Conservation (phyloP, 1,140 invertebrate species). For the Pollicipes pollicipes region DNA sequence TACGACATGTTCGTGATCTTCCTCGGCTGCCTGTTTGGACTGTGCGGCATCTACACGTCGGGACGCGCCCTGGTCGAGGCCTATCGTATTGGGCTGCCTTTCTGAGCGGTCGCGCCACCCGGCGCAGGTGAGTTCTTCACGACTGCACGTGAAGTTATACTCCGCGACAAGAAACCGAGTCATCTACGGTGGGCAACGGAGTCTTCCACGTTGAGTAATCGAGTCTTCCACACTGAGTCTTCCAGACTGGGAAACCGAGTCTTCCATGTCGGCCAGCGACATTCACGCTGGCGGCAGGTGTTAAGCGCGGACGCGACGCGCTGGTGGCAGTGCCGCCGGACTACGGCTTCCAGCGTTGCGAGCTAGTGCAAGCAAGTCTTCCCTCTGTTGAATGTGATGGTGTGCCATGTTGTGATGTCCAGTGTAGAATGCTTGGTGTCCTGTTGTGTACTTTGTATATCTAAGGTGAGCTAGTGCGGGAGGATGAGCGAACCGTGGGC, state of each 20-base stretch:
- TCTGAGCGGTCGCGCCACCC: constrained; percentile 33
- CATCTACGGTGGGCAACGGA: background rate
- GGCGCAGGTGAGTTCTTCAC: background rate
- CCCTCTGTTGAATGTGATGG: background rate
- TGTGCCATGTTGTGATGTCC: background rate
- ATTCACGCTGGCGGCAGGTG: background rate
- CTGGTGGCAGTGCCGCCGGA: background rate
- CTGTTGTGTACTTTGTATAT: background rate
- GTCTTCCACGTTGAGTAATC: constrained; percentile 4
- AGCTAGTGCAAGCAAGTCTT: background rate
- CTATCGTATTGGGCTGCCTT: constrained; percentile 75
- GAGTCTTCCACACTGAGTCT: background rate
- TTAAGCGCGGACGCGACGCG: background rate
- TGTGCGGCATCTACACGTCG: constrained; percentile 88
- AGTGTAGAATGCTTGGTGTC: background rate
- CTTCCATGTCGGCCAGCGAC: background rate
- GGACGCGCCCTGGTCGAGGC: constrained; percentile 74
- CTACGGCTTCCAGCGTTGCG: background rate
- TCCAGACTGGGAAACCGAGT: background rate
- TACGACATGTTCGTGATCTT: constrained; percentile 87
- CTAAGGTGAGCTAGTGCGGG: background rate
- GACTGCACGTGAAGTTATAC: background rate
- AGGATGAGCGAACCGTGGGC: background rate
- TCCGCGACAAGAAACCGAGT: background rate
- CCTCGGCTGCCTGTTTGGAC: constrained; percentile 69